Evolutionary conservation across 2,797 vertebrate species (phyloP), one percentile per base, ranked within the genome.

Genomic region (Gephyroberyx darwinii): DNA sequence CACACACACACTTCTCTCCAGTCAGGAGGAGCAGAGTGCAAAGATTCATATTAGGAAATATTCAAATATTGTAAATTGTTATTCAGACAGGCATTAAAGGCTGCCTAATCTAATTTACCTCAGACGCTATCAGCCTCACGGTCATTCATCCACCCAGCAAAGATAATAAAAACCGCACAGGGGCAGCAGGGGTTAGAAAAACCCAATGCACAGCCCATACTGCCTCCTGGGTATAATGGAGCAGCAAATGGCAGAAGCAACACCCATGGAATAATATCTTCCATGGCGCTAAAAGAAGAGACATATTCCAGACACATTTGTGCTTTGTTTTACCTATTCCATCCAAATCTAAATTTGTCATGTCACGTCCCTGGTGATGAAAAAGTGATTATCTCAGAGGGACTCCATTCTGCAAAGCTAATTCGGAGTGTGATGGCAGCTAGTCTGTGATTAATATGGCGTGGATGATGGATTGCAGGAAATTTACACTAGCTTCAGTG

Each of bases 401-500:
- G 74, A 65, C 66, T 81, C 68, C 10, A 17, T 78, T 83, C 75
- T 76, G 72, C 81, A 77, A 81, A 84, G 81, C 78, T 85, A 80
- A 80, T 86, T 79, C 69, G 55, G 60, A 71, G 54, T 35, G 59
- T 20, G 73, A 85, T 58, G 84, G 71, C 58, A 81, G 84, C 80
- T 70, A n/a, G 75, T 83, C 81, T 83, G 84, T 77, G 88, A 87
- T 90, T 90, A 90, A 92, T 90, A 87, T 1, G 56, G 60, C 70
- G 63, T 80, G 81, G 85, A 91, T 91, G 91, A 93, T 90, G 86
- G 87, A 93, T 92, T 75, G 84, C 71, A 68, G 77, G 37, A 61
- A 74, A 58, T 76, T 26, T 57, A 67, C 53, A 3, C 26, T 22
- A 8, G 65, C 71, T 65, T 81, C 69, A 53, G 33, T 17, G 50